Percentiles rank a stretch among this genome's conserved stretches.
Evolutionary conservation across 2,113 vertebrate species (phyloP).

Genomic region (Pogona vitticeps): DNA sequence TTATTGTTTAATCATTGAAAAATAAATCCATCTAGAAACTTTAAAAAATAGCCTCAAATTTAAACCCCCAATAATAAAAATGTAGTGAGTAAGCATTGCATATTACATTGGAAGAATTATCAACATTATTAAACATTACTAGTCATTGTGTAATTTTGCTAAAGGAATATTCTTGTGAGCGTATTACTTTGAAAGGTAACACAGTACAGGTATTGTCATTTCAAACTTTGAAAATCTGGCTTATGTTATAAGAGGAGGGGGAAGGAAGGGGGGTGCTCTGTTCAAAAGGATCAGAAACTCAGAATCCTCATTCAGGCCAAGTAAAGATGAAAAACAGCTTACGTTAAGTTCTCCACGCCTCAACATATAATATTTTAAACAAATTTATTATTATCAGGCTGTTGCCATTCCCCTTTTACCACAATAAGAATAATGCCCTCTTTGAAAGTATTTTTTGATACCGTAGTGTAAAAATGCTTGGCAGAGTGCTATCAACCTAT

Average conservation of each 20-base stretch:
- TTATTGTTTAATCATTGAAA: no score
- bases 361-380: accelerated
- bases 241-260: neutral
- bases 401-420: neutral
- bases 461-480: neutral
- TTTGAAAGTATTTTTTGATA: neutral
- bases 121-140: no score
- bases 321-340: neutral
- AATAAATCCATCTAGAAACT: no score
- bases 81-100: no score
- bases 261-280: neutral
- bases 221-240: neutral
- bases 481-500: neutral
- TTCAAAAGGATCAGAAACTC: neutral
- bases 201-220: no score
- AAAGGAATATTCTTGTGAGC: no score
- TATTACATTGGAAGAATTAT: no score
- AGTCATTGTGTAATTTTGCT: no score
- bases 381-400: neutral
- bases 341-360: neutral
- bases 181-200: no score
- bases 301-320: neutral
- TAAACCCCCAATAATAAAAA: no score
- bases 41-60: no score
- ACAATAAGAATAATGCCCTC: neutral